Evolutionary conservation across 2,113 vertebrate species (phyloP).

Genomic region (Colaptes auratus): DNA sequence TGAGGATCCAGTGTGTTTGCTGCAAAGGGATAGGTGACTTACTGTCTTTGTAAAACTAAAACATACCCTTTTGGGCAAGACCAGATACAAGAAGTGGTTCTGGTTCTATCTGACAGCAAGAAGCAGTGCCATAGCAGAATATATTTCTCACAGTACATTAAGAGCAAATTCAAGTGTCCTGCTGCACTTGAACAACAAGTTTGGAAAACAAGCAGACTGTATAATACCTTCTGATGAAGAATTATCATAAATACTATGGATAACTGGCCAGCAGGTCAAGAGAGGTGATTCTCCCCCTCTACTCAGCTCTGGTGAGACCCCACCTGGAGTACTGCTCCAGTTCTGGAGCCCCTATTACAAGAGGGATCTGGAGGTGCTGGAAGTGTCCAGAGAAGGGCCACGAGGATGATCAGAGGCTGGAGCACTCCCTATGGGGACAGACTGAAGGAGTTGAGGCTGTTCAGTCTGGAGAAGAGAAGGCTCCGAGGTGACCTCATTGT

Average conservation of each 20-base stretch:
- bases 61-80: neutral
- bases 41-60: neutral
- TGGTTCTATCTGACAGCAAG: neutral
- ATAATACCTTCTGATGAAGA: neutral
- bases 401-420: too few species aligned
- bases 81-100: neutral
- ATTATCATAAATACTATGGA: neutral
- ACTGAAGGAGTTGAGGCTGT: too few species aligned
- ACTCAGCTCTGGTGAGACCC: too few species aligned
- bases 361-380: too few species aligned
- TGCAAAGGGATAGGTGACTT: neutral
- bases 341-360: too few species aligned
- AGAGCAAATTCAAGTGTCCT: neutral
- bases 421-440: too few species aligned
- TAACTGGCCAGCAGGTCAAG: too few species aligned
- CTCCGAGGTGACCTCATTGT: too few species aligned
- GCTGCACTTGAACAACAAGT: fast-evolving
- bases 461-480: too few species aligned
- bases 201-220: neutral
- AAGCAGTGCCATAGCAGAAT: neutral
- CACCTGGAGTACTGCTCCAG: too few species aligned
- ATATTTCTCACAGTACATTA: neutral
- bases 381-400: too few species aligned
- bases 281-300: too few species aligned
- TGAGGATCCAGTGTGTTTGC: neutral